A percentile compares a stretch with the other conserved stretches of the same genome.
phyloP scores from a whole-genome alignment of 2,797 vertebrate species.

The Toxotes lorentzi region DNA sequence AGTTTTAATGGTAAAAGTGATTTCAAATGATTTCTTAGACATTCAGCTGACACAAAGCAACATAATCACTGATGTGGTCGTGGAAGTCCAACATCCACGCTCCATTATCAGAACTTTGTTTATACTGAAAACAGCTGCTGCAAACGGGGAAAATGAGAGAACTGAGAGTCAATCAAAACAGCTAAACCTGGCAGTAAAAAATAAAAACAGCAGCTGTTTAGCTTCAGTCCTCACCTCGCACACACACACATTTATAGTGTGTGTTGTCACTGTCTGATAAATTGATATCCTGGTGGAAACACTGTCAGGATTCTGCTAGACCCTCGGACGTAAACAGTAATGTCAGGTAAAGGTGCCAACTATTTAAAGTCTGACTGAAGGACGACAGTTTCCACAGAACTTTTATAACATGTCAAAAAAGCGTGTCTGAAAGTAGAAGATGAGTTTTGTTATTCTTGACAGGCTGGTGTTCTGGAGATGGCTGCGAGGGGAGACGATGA shows the following conservation, averaged over 20 bases:
- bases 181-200: too few species aligned
- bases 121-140: not conserved
- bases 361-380: not conserved
- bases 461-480: not conserved
- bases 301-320: not conserved
- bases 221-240: not conserved
- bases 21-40: not conserved
- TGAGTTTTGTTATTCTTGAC: slow-evolving; percentile 7
- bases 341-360: not conserved
- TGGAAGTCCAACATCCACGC: too few species aligned
- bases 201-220: not conserved
- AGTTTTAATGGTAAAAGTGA: not conserved
- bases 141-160: too few species aligned
- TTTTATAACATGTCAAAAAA: not conserved
- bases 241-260: not conserved
- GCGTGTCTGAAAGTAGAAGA: not conserved
- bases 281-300: not conserved
- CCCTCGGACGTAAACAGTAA: not conserved
- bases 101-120: too few species aligned
- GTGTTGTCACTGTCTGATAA: not conserved
- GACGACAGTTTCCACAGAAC: not conserved
- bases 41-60: not conserved
- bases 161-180: not conserved
- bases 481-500: not conserved
- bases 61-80: not conserved